A percentile compares a stretch with the other conserved stretches of the same genome.
Evolutionary conservation across 2,797 vertebrate species (phyloP).

Genomic region (Orestias chungarensis): DNA sequence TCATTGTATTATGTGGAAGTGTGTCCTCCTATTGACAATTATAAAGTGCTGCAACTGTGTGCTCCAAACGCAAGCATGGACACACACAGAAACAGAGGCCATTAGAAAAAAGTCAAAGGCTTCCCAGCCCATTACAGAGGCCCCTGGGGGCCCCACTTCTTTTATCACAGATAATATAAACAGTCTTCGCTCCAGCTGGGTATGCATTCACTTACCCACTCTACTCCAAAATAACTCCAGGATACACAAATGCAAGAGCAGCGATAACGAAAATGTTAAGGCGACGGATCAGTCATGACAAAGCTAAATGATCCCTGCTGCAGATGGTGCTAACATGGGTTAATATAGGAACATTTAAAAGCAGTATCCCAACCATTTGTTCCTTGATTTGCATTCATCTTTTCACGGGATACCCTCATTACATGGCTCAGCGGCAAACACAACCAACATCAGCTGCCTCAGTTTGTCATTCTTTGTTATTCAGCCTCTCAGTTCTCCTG

Average conservation of each 20-base stretch:
- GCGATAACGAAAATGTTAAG: conserved; percentile 14
- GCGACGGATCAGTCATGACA: conserved; percentile 13
- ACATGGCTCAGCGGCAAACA: conserved; percentile 55
- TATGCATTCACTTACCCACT: conserved; percentile 21
- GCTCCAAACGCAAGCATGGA: conserved; percentile 23
- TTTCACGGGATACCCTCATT: conserved; percentile 58
- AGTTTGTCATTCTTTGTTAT: conserved; percentile 54
- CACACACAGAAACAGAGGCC: conserved; percentile 44
- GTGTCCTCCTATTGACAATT: conserved; percentile 66
- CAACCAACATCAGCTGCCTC: conserved; percentile 51
- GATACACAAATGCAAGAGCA: conserved; percentile 24
- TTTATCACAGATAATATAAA: conserved; percentile 76
- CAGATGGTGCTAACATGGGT: conserved; percentile 29
- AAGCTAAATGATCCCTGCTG: background rate
- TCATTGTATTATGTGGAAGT: conserved; percentile 65
- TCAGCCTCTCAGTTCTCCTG: conserved; percentile 47
- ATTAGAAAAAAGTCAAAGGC: conserved; percentile 67
- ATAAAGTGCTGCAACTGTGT: conserved; percentile 57
- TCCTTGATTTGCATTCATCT: conserved; percentile 26
- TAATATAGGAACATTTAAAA: conserved; percentile 37
- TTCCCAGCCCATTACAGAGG: conserved; percentile 64
- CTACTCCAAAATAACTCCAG: conserved; percentile 19
- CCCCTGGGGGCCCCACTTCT: conserved; percentile 56
- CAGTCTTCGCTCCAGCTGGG: conserved; percentile 71
- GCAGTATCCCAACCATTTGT: conserved; percentile 57